Conservation (phyloP, 2,888 invertebrate genomes). For the Panzeria rudis region DNA sequence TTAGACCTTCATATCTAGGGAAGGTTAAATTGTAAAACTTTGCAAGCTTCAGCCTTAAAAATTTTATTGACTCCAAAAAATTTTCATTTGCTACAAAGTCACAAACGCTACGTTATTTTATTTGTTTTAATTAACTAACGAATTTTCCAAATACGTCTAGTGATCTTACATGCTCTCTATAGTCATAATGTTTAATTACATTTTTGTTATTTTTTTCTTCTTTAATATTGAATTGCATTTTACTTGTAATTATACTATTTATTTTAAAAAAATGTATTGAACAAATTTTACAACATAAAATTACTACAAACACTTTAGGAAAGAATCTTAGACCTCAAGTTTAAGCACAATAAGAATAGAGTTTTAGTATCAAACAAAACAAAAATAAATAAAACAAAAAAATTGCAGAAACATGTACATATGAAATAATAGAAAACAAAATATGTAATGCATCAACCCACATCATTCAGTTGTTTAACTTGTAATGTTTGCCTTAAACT, state of each 20-base stretch:
- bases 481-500: constrained; percentile 25
- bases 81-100: too few species aligned
- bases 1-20: too few species aligned
- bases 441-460: constrained; percentile 43
- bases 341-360: neutral
- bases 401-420: neutral
- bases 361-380: neutral
- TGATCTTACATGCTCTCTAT: neutral
- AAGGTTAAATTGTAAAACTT: too few species aligned
- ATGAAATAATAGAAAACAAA: constrained; percentile 15
- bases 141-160: too few species aligned
- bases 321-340: constrained; percentile 31
- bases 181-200: neutral
- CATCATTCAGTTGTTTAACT: constrained; percentile 33
- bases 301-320: constrained; percentile 45
- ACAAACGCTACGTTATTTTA: too few species aligned
- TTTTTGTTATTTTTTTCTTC: neutral
- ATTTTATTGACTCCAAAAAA: too few species aligned
- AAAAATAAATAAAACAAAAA: neutral
- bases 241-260: constrained; percentile 12
- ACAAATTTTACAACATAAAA: constrained; percentile 34
- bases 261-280: constrained; percentile 4
- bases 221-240: constrained; percentile 1
- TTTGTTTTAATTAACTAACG: too few species aligned
- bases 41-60: too few species aligned